Base-by-base conservation (phyloP, 2,888 invertebrate genomes). In the Melanostoma scalare region DNA sequence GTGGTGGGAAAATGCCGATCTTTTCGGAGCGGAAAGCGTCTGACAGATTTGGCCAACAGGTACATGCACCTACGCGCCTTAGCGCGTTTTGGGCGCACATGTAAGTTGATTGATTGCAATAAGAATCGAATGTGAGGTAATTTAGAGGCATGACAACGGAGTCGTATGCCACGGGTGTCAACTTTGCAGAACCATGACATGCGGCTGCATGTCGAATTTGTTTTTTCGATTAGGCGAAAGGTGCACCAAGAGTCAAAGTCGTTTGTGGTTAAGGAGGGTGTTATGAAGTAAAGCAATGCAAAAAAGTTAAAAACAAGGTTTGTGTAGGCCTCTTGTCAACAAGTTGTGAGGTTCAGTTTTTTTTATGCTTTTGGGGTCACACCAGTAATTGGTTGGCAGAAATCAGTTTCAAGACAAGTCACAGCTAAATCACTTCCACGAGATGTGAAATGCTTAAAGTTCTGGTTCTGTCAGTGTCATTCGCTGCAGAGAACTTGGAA, bases 111-210 rank as follows among this genome's bases (percentile, higher is more conserved):
- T 75, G 84, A 84, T 84, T 74, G 50, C 74, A 48, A 8, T 33
- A 46, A 65, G 65, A 74, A 67, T 44, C 48, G 60, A 46, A 53
- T 60, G 58, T 33, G 68, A 61, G 60, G 50, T 77, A 77, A 72
- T 73, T 68, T 73, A 67, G 30, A 38, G 9, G 38, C 78, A 50
- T 72, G 63, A 67, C 76, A 73, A 63, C 63, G 30, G 67, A 10
- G 48, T 71, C 71, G 60, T 71, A 79, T 84, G 79, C 69, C 65
- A 84, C 44, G 30, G 52, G 74, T 84, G 84, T 79, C 79, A 84
- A 75, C 67, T 42, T 38, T 42, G 35, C 68, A 63, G n/a, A 55
- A 56, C 53, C 50, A 63, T 65, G 72, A 74, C 58, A 82, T 50
- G 56, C 69, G 31, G 58, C 61, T 56, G 50, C 46, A 56, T 61